Conservation (phyloP, 2,888 invertebrate species). For the Leucophora obtusa region DNA sequence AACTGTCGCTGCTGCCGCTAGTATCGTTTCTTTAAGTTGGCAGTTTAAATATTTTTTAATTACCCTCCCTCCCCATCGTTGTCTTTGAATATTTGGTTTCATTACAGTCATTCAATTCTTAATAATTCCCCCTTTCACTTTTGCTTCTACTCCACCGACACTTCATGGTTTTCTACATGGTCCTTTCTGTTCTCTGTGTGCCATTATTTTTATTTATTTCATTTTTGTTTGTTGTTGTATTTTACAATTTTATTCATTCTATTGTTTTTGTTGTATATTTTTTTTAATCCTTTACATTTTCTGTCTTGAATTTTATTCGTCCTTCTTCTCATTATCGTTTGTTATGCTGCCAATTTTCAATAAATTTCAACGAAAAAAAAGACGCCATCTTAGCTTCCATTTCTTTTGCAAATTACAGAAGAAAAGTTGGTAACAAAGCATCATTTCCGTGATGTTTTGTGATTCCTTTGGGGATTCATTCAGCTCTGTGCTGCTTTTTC, state of each 20-base stretch:
- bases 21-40: conserved; percentile 64
- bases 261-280: conserved; percentile 14
- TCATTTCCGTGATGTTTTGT: conserved; percentile 61
- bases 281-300: conserved; percentile 57
- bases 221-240: conserved; percentile 68
- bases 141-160: not conserved
- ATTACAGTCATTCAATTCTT: conserved; percentile 50
- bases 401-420: conserved; percentile 15
- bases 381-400: conserved; percentile 53
- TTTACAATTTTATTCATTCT: conserved; percentile 56
- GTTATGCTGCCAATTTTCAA: conserved; percentile 67
- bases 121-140: conserved; percentile 42
- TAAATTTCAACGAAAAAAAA: conserved; percentile 62
- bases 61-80: conserved; percentile 67
- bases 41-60: conserved; percentile 76
- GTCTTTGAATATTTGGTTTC: conserved; percentile 58
- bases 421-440: conserved; percentile 57
- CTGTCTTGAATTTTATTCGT: conserved; percentile 44
- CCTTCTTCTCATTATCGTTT: conserved; percentile 59
- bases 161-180: conserved; percentile 9
- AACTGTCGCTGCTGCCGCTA: conserved; percentile 31
- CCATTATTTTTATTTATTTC: conserved; percentile 75
- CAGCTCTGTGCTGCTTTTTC: conserved; percentile 31
- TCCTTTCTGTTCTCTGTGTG: conserved; percentile 27
- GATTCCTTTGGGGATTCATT: conserved; percentile 63